Evolutionary conservation across 30 jellyfish, hydroid and myxozoan species (phyloP).

Genomic region (Turritopsis dohrnii): DNA sequence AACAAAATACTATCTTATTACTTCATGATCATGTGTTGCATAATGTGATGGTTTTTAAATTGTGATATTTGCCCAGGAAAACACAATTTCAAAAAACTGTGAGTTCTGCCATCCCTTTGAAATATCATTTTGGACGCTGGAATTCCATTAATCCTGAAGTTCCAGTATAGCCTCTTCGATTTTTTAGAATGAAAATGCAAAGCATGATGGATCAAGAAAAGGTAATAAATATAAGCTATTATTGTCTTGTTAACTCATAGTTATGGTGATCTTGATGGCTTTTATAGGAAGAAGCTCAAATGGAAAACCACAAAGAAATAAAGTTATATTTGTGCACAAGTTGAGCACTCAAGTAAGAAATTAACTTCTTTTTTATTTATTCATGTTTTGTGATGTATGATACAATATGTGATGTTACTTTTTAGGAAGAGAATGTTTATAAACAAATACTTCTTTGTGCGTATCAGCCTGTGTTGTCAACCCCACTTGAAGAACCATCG

Average conservation of each 20-base stretch:
- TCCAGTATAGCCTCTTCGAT: no score
- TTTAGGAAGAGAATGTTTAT: not conserved
- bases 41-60: no score
- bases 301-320: not conserved
- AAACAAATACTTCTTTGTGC: constrained; percentile 2
- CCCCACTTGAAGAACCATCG: constrained; percentile 10
- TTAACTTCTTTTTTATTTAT: not conserved
- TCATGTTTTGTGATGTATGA: not conserved
- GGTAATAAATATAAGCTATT: no score
- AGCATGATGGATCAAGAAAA: not conserved
- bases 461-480: not conserved
- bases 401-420: not conserved
- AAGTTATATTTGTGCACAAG: not conserved
- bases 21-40: no score
- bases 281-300: not conserved
- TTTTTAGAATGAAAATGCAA: not conserved
- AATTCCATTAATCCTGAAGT: no score
- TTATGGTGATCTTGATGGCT: not conserved
- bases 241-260: no score
- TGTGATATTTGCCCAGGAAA: no score
- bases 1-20: no score
- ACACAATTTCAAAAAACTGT: no score
- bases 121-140: no score
- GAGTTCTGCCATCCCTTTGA: no score
- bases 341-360: not conserved